Evolutionary conservation across 2,888 invertebrate species (phyloP).

Genomic region (Cerceris ruficornis): DNA sequence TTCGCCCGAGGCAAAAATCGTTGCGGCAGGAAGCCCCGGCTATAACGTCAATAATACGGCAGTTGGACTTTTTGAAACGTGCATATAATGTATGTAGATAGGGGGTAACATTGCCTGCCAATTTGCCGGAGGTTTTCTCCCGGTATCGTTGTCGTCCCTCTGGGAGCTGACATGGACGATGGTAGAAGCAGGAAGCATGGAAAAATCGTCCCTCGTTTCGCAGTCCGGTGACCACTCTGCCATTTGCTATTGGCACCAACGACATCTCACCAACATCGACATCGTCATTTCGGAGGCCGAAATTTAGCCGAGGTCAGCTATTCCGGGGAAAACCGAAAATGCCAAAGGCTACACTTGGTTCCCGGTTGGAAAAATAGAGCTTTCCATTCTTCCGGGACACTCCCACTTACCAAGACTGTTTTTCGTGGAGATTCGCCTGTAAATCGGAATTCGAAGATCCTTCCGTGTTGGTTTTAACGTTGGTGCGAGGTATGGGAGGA

Average conservation of each 20-base stretch:
- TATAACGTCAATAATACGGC: slow-evolving; percentile 12
- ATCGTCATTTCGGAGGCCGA: neutral
- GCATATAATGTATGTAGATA: slow-evolving; percentile 45
- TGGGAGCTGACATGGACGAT: slow-evolving; percentile 28
- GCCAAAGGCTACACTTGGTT: neutral
- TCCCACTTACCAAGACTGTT: no score
- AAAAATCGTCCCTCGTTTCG: slow-evolving; percentile 28
- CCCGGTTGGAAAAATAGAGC: neutral
- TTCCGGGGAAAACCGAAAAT: slow-evolving; percentile 10
- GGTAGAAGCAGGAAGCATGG: neutral
- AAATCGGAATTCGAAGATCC: no score
- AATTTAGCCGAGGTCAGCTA: slow-evolving; percentile 42
- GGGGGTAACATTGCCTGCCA: slow-evolving; percentile 33
- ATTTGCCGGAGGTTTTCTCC: slow-evolving; percentile 26
- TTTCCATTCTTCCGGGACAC: no score
- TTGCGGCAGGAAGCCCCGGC: neutral
- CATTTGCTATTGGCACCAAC: no score
- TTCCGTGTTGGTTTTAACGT: no score
- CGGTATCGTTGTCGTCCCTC: slow-evolving; percentile 13
- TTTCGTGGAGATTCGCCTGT: no score
- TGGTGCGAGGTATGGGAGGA: no score
- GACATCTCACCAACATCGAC: no score
- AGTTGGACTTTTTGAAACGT: slow-evolving; percentile 37
- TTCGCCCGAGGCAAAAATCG: neutral
- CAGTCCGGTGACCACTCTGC: neutral